Base-by-base conservation (phyloP, 1,140 invertebrate species). In the Galendromus occidentalis region DNA sequence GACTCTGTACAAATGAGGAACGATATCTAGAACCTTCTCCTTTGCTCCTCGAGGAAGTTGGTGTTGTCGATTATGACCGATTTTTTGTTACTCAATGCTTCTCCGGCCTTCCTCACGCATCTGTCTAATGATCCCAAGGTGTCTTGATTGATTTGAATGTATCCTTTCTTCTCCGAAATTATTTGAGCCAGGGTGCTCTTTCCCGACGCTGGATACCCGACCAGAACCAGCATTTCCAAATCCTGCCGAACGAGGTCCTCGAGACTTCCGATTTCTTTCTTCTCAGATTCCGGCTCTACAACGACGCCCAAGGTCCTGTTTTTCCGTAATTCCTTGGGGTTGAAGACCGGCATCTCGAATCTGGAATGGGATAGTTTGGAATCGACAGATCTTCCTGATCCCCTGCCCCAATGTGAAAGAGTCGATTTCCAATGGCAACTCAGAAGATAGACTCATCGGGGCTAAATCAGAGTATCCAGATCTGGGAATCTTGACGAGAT, bases 1-100 rank as follows among this genome's bases (percentile, higher is more conserved):
- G n/a, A n/a, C n/a, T n/a, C n/a, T n/a, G n/a, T n/a, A n/a, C n/a
- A n/a, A n/a, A 39, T 39, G 4, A 39, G 4, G 33, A 39, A 39
- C 33, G 33, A 9, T 39, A 39, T 39, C 9, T 4, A 39, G 51
- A 66, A 68, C 45, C 67, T 67, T 14, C 20, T 45, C 0, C 68
- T 9, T 12, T 33, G 44, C 1, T 42, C 45, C 22, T 22, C 29
- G 18, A 42, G 30, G 25, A 68, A 33, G 59, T 66, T 68, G 4
- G 66, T 68, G 42, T 68, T 68, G 55, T 68, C 68, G 25, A 68
- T 67, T 20, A 68, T 55, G 18, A 65, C 25, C n/a, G 64, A 64
- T 20, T 42, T 14, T 20, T 59, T 42, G 33, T 64, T 45, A 0
- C 20, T 6, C 1, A 68, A 28, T 25, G 33, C n/a, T 55, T 65